Base-by-base conservation (phyloP, 1,140 invertebrate species). In the Nasonia longicornis region DNA sequence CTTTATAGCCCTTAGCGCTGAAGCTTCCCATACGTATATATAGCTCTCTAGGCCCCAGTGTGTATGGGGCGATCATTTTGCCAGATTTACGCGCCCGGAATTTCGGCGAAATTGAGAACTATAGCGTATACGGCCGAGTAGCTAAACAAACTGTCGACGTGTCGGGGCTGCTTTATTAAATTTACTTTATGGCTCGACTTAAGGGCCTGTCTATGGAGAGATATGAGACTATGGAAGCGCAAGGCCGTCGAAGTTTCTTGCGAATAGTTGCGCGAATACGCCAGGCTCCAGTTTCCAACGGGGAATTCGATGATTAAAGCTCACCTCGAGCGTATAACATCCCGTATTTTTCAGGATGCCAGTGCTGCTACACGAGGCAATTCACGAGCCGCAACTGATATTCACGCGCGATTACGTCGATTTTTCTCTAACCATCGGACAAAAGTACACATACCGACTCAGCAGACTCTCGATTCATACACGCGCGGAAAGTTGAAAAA, bases 1-100 rank as follows among this genome's bases (percentile, higher is more conserved):
- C 73, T 75, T 75, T 75, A 75, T n/a, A 63, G 73, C 52, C 73
- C 26, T 75, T 75, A 4, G 48, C 20, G 52, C 31, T 35, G 31
- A 35, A 35, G 31, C n/a, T 58, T 58, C 26, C 26, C 26, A 26
- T 26, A 26, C 52, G 52, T 58, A 35, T 35, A 35, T 35, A 35
- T 35, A 35, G 31, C 20, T 58, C 52, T 16, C 12, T 1, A 58
- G 52, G 16, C 14, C 4, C 14, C 2, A 6, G 52, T 16, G 1
- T 58, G 3, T 58, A 16, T n/a, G 0, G 52, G n/a, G 52, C 26
- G 69, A 71, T 71, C 69, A n/a, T 71, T 71, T 71, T 35, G 69
- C 20, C 35, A 20, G 69, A 71, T 71, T 71, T 38, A 71, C 69
- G 35, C 14, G 52, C n/a, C 66, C 26, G 26, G 66, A 67, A 67